A percentile compares a stretch with the other conserved stretches of the same genome.
Evolutionary conservation across 2,888 invertebrate genomes (phyloP).

Genomic region (Caenorhabditis afra): DNA sequence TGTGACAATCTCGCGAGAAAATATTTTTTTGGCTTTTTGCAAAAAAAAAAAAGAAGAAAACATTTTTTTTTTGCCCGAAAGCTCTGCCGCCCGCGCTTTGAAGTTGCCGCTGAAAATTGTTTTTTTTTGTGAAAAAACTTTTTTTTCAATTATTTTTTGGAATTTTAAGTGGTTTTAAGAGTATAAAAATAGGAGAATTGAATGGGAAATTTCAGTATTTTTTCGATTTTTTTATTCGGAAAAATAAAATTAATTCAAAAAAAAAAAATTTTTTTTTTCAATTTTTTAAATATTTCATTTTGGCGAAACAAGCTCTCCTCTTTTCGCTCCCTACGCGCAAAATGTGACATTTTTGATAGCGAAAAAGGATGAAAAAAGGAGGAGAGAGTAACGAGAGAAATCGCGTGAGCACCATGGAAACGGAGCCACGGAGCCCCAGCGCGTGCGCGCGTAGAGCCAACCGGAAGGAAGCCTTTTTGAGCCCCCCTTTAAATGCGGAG

Average conservation of each 20-base stretch:
- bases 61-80: neutral
- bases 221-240: neutral
- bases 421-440: too few species aligned
- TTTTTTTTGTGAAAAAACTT: neutral
- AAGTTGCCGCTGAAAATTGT: constrained; percentile 25
- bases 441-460: too few species aligned
- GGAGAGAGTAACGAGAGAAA: too few species aligned
- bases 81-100: constrained; percentile 13
- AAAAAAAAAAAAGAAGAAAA: neutral
- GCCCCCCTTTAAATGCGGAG: too few species aligned
- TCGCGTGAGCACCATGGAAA: too few species aligned
- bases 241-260: neutral
- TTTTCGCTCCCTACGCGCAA: too few species aligned
- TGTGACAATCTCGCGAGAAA: constrained; percentile 24
- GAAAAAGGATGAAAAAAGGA: neutral
- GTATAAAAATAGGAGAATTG: neutral
- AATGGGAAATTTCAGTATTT: neutral
- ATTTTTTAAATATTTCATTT: too few species aligned
- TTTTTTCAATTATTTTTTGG: too few species aligned
- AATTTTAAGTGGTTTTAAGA: neutral
- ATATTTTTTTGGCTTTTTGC: constrained; percentile 14
- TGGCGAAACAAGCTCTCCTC: too few species aligned
- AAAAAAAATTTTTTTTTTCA: too few species aligned
- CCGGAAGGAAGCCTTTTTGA: too few species aligned
- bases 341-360: too few species aligned